Conservation (phyloP, 2,797 vertebrate genomes). For the Coendou prehensilis region DNA sequence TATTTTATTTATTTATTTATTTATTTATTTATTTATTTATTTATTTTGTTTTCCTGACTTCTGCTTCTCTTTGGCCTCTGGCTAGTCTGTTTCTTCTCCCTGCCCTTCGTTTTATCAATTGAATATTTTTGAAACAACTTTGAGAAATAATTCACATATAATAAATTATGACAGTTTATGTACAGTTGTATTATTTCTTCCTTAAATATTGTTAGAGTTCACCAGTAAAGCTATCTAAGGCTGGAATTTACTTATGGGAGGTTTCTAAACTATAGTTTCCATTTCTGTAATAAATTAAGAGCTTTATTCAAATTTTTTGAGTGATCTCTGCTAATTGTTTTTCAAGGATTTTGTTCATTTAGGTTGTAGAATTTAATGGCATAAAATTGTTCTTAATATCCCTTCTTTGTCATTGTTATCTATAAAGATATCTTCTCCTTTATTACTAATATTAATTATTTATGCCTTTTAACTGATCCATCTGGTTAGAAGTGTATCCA, state of each 20-base stretch:
- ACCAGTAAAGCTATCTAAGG: not conserved
- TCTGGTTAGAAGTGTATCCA: not conserved
- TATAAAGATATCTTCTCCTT: not conserved
- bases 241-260: not conserved
- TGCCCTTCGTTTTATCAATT: not conserved
- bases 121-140: conserved; percentile 41
- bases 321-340: not conserved
- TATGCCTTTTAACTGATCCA: not conserved
- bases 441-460: conserved; percentile 31
- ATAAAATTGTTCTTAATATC: conserved; percentile 18
- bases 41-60: not conserved
- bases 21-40: not conserved
- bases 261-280: not conserved
- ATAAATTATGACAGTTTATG: not conserved
- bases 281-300: not conserved
- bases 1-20: not conserved
- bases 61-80: not conserved
- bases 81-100: not conserved
- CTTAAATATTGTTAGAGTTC: not conserved
- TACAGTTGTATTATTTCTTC: not conserved
- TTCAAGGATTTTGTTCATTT: not conserved
- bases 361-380: not conserved
- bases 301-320: not conserved
- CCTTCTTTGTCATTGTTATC: conserved; percentile 2
- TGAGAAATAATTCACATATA: conserved; percentile 14